Conservation (phyloP, 2,888 invertebrate species). For the Lepidocyrtinus sp. region DNA sequence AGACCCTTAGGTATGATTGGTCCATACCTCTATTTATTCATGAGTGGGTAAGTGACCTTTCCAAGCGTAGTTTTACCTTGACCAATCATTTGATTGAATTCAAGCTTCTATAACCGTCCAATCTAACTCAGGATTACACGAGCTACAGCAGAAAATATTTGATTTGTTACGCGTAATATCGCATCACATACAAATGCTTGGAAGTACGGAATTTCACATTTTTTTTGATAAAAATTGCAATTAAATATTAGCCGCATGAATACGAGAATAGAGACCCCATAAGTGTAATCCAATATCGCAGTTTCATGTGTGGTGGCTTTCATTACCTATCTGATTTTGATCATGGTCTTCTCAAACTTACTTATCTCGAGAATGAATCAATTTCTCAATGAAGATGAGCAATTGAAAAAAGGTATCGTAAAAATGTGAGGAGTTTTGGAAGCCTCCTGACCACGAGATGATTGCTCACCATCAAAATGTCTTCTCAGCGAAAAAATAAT, state of each 20-base stretch:
- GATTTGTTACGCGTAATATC: constrained; percentile 20
- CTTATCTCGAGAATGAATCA: neutral
- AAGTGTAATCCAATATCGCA: neutral
- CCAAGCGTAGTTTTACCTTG: constrained; percentile 48
- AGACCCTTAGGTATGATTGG: neutral
- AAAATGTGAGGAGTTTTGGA: constrained; percentile 13
- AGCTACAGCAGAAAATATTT: constrained; percentile 15
- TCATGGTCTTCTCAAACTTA: neutral
- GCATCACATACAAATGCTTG: neutral
- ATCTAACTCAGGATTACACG: constrained; percentile 42
- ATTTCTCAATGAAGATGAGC: constrained; percentile 47
- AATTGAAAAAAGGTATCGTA: constrained; percentile 26
- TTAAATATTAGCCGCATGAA: neutral
- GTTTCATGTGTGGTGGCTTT: neutral
- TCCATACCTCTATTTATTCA: constrained; percentile 7
- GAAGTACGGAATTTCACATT: neutral
- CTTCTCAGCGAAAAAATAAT: constrained; percentile 28
- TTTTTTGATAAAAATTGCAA: neutral
- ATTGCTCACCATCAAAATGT: constrained; percentile 5
- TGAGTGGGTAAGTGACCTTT: constrained; percentile 44
- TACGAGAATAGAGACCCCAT: neutral
- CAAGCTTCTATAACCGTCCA: constrained; percentile 34
- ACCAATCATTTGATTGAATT: constrained; percentile 55
- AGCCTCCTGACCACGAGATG: constrained; percentile 42
- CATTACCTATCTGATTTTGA: constrained; percentile 1